Conservation (phyloP, 2,797 vertebrate genomes). For the Pipistrellus pygmaeus region DNA sequence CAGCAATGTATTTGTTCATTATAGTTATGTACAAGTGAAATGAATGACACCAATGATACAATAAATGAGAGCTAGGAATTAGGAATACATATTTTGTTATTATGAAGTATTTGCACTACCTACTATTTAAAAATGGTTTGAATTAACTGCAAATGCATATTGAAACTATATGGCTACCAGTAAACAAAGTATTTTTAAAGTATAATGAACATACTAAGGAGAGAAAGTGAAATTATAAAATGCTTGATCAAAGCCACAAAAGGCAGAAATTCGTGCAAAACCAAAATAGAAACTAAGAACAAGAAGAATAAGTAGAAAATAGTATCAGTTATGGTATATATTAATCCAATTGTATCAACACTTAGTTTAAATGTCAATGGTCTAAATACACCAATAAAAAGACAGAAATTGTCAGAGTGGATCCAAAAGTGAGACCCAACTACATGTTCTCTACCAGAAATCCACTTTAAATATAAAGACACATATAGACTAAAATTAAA, state of each 20-base stretch:
- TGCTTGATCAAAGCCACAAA: not conserved
- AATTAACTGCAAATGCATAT: not conserved
- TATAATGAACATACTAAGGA: not conserved
- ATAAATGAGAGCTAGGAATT: not conserved
- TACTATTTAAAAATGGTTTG: not conserved
- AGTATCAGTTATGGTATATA: not conserved
- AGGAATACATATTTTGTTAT: not conserved
- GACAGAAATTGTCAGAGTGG: not conserved
- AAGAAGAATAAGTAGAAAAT: not conserved
- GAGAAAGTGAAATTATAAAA: slow-evolving; percentile 22
- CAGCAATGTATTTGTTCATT: not conserved
- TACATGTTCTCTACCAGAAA: slow-evolving; percentile 12
- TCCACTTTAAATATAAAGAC: not conserved
- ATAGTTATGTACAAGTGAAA: not conserved
- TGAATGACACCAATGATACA: not conserved
- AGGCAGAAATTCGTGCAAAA: not conserved
- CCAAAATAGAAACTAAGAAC: not conserved
- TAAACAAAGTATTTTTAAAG: not conserved
- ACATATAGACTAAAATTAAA: not conserved
- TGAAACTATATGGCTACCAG: not conserved
- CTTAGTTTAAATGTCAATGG: not conserved
- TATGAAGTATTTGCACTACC: not conserved
- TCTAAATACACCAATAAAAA: not conserved
- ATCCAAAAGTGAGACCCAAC: not conserved
- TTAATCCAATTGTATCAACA: not conserved